phyloP scores from a whole-genome alignment of 2,888 invertebrate genomes.

The Sesia bembeciformis region DNA sequence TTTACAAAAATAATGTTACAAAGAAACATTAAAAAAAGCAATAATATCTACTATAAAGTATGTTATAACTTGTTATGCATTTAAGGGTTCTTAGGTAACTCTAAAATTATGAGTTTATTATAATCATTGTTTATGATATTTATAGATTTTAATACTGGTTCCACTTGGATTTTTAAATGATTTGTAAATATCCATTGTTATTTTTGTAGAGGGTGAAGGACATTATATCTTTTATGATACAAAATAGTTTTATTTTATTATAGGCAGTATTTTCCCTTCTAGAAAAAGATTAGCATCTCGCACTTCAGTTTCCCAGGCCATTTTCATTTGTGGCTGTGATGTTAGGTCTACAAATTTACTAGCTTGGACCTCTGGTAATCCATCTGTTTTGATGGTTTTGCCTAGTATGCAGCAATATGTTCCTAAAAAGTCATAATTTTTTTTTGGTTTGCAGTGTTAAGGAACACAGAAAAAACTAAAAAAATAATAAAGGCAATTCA shows the following conservation, averaged over 20 bases:
- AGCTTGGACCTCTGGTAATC: conserved; percentile 55
- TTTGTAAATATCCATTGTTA: neutral
- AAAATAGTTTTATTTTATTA: neutral
- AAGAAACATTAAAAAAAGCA: no score
- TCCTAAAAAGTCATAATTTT: no score
- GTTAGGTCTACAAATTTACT: conserved; percentile 52
- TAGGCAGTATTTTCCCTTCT: conserved; percentile 39
- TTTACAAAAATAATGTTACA: no score
- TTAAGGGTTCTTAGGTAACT: no score
- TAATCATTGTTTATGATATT: no score
- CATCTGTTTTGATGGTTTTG: conserved; percentile 47
- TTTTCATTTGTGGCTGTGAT: conserved; percentile 42
- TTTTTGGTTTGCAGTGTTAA: no score
- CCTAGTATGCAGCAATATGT: conserved; percentile 63
- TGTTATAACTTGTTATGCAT: no score
- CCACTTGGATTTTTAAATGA: neutral
- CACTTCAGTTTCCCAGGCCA: conserved; percentile 54
- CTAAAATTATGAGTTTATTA: no score
- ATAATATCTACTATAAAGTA: no score
- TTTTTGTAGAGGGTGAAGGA: conserved; percentile 17
- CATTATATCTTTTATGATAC: conserved; percentile 12
- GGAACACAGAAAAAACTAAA: no score
- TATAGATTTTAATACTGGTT: no score
- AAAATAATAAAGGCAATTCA: no score
- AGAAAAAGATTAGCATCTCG: conserved; percentile 44